A percentile compares a stretch with the other conserved stretches of the same genome.
These are phyloP conservation scores for Motacilla alba DNA, from an alignment of 2,113 vertebrate species.

Conservation along the genomic window DNA sequence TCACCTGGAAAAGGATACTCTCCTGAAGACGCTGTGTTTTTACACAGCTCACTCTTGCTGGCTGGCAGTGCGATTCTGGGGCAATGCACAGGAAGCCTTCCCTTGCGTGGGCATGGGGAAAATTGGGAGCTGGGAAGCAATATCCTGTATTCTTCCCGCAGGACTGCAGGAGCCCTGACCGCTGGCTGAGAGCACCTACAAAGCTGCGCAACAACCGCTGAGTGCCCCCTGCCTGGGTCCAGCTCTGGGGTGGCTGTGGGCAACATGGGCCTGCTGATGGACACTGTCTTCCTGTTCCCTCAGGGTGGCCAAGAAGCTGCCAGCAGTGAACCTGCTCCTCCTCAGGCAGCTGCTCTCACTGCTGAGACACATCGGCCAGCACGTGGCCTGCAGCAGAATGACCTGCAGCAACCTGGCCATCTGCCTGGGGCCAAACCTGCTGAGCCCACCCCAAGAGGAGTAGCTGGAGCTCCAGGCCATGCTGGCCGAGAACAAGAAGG, in stretches of 20 bases:
- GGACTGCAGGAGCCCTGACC: fast-evolving
- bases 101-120: background rate
- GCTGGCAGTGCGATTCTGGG: fast-evolving
- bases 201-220: fast-evolving
- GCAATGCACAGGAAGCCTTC: background rate
- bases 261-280: no score
- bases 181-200: background rate
- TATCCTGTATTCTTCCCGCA: fast-evolving
- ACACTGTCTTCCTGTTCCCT: background rate
- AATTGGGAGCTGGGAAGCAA: background rate
- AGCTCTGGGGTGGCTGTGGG: background rate
- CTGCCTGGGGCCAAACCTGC: background rate
- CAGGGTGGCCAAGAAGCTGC: background rate
- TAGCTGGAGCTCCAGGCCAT: background rate
- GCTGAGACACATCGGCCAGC: fast-evolving
- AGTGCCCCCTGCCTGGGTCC: no score
- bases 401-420: background rate
- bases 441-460: background rate
- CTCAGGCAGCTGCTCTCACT: background rate
- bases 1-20: fast-evolving
- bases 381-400: fast-evolving
- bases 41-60: background rate
- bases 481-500: background rate
- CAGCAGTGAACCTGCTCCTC: background rate
- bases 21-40: background rate